These are phyloP conservation scores for Anguilla megastoma DNA, from an alignment of 2,797 vertebrate species.

Conservation along the genomic window DNA sequence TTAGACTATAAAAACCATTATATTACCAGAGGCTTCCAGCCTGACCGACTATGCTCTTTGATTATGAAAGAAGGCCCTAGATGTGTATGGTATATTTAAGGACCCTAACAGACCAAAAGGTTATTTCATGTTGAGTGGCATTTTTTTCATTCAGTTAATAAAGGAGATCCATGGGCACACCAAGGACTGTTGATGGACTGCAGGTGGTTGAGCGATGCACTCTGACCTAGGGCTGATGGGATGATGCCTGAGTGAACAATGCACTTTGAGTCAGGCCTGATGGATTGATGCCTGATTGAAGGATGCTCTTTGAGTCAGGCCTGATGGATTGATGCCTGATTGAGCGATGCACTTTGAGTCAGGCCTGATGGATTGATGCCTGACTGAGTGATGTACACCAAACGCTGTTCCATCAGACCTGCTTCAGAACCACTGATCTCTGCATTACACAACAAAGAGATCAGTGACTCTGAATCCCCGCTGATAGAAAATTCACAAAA, in stretches of 20 bases:
- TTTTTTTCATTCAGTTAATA: neutral
- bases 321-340: conserved; percentile 5
- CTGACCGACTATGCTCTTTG: neutral
- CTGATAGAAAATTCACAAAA: neutral
- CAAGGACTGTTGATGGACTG: neutral
- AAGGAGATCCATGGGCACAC: neutral
- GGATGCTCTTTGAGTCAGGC: neutral
- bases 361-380: conserved; percentile 9
- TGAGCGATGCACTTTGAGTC: neutral
- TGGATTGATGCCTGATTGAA: conserved; percentile 7
- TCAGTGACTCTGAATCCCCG: neutral
- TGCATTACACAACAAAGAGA: neutral
- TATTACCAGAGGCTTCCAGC: neutral
- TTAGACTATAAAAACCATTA: neutral
- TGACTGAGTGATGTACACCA: neutral
- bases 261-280: neutral
- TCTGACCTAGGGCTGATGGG: conserved; percentile 1
- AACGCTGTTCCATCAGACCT: conserved; percentile 15
- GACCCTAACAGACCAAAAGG: neutral
- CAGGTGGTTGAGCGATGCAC: neutral
- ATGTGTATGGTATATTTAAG: neutral
- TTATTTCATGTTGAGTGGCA: neutral
- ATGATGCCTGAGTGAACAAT: neutral
- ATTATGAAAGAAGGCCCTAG: neutral
- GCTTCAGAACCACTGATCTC: neutral